Percentiles rank a stretch among this genome's conserved stretches.
Evolutionary conservation across 2,888 invertebrate species (phyloP).

Genomic region (Melanotus villosus): DNA sequence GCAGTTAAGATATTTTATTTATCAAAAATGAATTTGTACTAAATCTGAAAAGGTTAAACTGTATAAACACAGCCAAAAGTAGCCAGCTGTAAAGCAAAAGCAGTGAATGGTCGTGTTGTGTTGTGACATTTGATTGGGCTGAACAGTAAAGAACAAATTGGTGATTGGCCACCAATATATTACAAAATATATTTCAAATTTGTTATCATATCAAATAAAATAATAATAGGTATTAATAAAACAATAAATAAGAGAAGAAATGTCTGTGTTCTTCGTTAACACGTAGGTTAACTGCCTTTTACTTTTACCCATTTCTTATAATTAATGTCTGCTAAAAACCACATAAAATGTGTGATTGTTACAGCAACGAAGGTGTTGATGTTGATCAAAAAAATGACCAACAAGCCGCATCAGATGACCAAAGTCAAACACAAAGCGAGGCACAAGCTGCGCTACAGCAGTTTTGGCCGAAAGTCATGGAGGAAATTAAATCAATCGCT

Average conservation of each 20-base stretch:
- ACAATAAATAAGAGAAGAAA: slow-evolving; percentile 53
- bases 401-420: slow-evolving; percentile 61
- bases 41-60: too few relatives aligned
- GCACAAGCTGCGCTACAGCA: slow-evolving; percentile 80
- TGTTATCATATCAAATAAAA: neutral
- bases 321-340: too few relatives aligned
- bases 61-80: neutral
- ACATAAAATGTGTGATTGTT: too few relatives aligned
- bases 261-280: slow-evolving; percentile 82
- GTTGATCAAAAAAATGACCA: slow-evolving; percentile 60
- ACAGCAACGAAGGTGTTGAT: slow-evolving; percentile 55
- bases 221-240: neutral
- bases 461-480: slow-evolving; percentile 88
- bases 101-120: slow-evolving; percentile 20
- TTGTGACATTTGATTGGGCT: slow-evolving; percentile 55
- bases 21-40: too few relatives aligned
- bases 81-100: slow-evolving; percentile 8
- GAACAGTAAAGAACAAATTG: slow-evolving; percentile 40
- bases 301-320: neutral
- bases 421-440: slow-evolving; percentile 72
- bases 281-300: slow-evolving; percentile 73
- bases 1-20: too few relatives aligned
- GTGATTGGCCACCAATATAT: slow-evolving; percentile 36
- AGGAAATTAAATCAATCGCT: slow-evolving; percentile 84
- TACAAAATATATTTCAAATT: slow-evolving; percentile 34